Conservation (phyloP, 2,113 vertebrate genomes). For the Formicarius rufipectus region DNA sequence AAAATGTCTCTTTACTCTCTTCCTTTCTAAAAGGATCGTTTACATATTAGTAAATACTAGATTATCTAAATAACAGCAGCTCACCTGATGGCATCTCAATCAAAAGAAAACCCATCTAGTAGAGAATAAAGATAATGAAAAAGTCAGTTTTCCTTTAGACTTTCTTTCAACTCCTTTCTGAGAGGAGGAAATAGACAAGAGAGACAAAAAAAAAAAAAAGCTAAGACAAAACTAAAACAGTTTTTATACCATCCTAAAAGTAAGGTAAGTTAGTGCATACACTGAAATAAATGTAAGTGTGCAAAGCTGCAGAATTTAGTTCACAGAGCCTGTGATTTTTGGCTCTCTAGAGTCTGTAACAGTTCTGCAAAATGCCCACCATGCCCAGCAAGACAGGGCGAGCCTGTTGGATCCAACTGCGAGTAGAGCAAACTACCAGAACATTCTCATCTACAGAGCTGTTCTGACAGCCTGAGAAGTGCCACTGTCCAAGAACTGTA, state of each 20-base stretch:
- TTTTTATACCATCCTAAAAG: neutral
- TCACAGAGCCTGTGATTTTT: neutral
- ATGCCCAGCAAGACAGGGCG: neutral
- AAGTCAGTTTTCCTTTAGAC: neutral
- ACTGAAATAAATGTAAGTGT: neutral
- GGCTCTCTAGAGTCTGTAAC: neutral
- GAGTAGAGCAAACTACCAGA: neutral
- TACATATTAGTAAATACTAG: neutral
- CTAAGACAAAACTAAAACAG: neutral
- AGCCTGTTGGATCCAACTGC: neutral
- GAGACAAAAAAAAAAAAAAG: too few relatives aligned
- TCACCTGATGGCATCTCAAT: neutral
- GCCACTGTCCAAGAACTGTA: neutral
- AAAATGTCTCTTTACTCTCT: neutral
- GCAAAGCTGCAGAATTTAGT: neutral
- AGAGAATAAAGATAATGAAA: neutral
- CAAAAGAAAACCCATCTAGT: neutral
- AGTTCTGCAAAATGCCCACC: neutral
- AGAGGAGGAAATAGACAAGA: too few relatives aligned
- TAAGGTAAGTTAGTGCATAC: neutral
- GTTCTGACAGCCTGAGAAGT: neutral
- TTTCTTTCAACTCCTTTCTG: neutral
- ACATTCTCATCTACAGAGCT: neutral
- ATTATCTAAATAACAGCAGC: neutral
- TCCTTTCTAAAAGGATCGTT: neutral